Conservation (phyloP, 2,113 vertebrate genomes). For the Microtus richardsoni region DNA sequence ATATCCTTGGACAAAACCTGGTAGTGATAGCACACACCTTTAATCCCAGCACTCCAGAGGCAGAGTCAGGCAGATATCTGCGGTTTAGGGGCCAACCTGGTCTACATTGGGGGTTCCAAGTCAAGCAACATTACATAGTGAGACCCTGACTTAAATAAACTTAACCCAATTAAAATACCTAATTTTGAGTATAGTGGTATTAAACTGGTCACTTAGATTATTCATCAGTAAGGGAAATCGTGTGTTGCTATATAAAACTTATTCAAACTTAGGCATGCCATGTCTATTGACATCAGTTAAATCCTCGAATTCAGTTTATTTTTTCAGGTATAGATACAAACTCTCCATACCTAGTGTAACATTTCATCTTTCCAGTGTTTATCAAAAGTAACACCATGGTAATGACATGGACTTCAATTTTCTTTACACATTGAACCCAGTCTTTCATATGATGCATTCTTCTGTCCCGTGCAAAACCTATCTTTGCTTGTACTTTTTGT, state of each 20-base stretch:
- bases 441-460: background rate
- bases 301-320: conserved; percentile 22
- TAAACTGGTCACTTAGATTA: conserved; percentile 1
- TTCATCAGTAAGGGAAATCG: background rate
- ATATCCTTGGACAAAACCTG: no score
- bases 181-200: background rate
- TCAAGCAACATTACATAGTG: background rate
- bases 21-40: background rate
- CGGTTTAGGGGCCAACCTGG: background rate
- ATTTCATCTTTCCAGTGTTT: background rate
- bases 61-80: background rate
- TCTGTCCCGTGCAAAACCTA: background rate
- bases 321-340: background rate
- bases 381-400: background rate
- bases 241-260: conserved; percentile 26
- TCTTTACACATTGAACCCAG: background rate
- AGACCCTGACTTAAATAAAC: background rate
- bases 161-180: background rate
- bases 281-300: conserved; percentile 39
- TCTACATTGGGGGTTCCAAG: background rate
- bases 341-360: background rate
- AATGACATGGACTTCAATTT: background rate
- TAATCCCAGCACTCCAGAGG: background rate
- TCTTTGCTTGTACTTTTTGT: background rate
- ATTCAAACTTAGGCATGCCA: conserved; percentile 47